Evolutionary conservation across 2,888 invertebrate species (phyloP).

Genomic region (Trachelus stipa): DNA sequence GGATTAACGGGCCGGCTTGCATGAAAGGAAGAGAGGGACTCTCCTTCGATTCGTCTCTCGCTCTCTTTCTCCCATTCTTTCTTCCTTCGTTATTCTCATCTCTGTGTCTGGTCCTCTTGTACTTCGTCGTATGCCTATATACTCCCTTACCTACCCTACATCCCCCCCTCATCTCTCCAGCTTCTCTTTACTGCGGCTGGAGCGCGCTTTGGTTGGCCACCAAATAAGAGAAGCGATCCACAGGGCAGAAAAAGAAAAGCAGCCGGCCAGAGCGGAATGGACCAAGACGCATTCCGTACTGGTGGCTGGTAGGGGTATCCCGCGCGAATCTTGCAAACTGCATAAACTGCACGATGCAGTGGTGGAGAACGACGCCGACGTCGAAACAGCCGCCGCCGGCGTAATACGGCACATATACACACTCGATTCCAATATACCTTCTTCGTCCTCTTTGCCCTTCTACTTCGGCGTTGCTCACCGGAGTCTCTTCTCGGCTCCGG

Average conservation of each 20-base stretch:
- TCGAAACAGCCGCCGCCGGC: neutral
- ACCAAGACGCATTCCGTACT: slow-evolving; percentile 42
- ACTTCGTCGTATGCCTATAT: neutral
- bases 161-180: slow-evolving; percentile 20
- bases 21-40: slow-evolving; percentile 59
- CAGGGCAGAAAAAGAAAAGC: slow-evolving; percentile 23
- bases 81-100: neutral
- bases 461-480: slow-evolving; percentile 9
- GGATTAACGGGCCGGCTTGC: slow-evolving; percentile 67
- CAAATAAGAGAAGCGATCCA: slow-evolving; percentile 59
- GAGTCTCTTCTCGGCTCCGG: slow-evolving; percentile 2
- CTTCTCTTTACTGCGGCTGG: slow-evolving; percentile 40
- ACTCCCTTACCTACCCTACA: neutral
- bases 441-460: neutral
- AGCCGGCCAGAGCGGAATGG: slow-evolving; percentile 30
- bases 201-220: slow-evolving; percentile 38
- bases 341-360: slow-evolving; percentile 10
- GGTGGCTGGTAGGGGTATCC: slow-evolving; percentile 32
- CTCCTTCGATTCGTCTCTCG: slow-evolving; percentile 32
- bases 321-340: slow-evolving; percentile 34
- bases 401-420: neutral
- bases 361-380: slow-evolving; percentile 5
- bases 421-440: neutral
- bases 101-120: neutral
- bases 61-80: neutral